These are phyloP conservation scores for Acipenser oxyrinchus DNA, from an alignment of 2,797 vertebrate species.

Conservation along the genomic window DNA sequence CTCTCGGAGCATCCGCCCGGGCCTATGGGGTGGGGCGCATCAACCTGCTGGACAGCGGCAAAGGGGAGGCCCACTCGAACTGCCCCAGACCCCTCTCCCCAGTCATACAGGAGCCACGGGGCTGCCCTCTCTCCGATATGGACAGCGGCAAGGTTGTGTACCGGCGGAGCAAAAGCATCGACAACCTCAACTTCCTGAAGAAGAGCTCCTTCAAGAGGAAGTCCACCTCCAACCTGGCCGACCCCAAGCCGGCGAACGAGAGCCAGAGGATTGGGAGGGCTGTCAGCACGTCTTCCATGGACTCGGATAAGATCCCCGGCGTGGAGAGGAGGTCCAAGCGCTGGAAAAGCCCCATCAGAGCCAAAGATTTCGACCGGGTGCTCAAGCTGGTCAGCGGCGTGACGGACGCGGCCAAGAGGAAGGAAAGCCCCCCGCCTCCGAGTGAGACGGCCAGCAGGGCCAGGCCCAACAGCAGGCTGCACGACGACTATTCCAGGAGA, in stretches of 20 bases:
- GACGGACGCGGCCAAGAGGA: slow-evolving; percentile 64
- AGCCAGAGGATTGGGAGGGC: slow-evolving; percentile 53
- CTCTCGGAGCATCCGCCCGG: slow-evolving; percentile 81
- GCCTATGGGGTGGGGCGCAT: slow-evolving; percentile 85
- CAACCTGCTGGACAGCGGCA: slow-evolving; percentile 59
- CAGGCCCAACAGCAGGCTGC: slow-evolving; percentile 66
- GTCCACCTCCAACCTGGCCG: slow-evolving; percentile 54
- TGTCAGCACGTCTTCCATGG: slow-evolving; percentile 54
- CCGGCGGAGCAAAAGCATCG: slow-evolving; percentile 81
- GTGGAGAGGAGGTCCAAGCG: slow-evolving; percentile 44
- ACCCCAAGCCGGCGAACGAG: slow-evolving; percentile 40
- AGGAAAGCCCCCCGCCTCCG: slow-evolving; percentile 31
- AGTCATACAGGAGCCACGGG: slow-evolving; percentile 30
- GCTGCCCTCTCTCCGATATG: slow-evolving; percentile 35
- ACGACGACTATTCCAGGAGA: slow-evolving; percentile 87
- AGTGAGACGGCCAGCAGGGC: neutral
- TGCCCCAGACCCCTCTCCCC: slow-evolving; percentile 20
- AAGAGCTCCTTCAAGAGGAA: slow-evolving; percentile 75
- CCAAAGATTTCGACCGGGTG: slow-evolving; percentile 69
- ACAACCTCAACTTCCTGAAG: slow-evolving; percentile 74
- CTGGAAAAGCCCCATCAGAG: slow-evolving; percentile 59
- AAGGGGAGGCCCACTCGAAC: slow-evolving; percentile 28
- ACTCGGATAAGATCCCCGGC: slow-evolving; percentile 47
- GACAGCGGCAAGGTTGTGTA: slow-evolving; percentile 52
- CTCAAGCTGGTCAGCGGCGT: slow-evolving; percentile 76